These are phyloP conservation scores for Drosophila suzukii DNA, from an alignment of 1,140 invertebrate species.

Conservation along the genomic window DNA sequence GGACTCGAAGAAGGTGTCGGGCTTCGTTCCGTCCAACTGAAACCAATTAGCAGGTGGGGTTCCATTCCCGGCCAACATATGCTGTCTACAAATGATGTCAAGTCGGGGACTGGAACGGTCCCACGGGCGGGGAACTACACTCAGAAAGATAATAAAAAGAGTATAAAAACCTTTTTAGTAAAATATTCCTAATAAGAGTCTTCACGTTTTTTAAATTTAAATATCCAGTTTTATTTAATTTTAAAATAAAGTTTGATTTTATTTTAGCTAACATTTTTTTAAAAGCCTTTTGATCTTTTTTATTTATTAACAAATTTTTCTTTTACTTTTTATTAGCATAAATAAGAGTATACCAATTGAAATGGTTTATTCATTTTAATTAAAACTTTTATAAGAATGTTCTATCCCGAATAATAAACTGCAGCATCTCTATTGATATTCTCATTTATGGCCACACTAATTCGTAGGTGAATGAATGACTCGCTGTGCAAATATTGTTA, in stretches of 20 bases:
- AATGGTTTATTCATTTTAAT: not conserved
- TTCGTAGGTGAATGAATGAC: slow-evolving; percentile 58
- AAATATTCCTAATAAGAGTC: no score
- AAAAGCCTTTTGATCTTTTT: no score
- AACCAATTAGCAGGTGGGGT: slow-evolving; percentile 58
- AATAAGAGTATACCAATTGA: no score
- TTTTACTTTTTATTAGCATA: no score
- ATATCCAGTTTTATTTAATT: no score
- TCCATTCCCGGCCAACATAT: slow-evolving; percentile 21
- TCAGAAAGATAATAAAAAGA: not conserved
- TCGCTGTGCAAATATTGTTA: slow-evolving; percentile 55
- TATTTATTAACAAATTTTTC: no score
- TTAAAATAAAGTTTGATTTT: no score
- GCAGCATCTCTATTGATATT: slow-evolving; percentile 44
- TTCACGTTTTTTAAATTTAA: no score
- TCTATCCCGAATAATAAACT: slow-evolving; percentile 44
- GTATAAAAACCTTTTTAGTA: not conserved
- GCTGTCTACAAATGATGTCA: slow-evolving; percentile 27
- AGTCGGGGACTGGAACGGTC: slow-evolving; percentile 2
- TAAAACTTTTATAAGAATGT: not conserved
- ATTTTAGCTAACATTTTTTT: no score
- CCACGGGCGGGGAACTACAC: slow-evolving; percentile 3
- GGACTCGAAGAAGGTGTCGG: slow-evolving; percentile 43
- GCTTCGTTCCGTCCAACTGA: slow-evolving; percentile 35
- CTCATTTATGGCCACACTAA: slow-evolving; percentile 66